Conservation (phyloP, 2,797 vertebrate genomes). For the Odontamblyopus rebecca region DNA sequence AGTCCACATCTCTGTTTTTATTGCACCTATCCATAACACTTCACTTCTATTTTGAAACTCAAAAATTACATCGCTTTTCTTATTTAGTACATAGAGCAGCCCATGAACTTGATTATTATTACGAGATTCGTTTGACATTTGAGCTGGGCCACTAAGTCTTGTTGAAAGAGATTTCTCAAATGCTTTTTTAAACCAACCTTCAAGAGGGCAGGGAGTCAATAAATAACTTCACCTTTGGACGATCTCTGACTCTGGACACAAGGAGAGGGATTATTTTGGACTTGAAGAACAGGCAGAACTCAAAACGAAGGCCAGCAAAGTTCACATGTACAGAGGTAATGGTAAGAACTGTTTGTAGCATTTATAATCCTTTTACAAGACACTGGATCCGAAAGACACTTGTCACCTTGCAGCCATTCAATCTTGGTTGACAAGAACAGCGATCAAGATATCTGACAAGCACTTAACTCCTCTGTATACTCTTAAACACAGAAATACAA, state of each 20-base stretch:
- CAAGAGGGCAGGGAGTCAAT: conserved; percentile 10
- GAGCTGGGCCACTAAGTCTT: conserved; percentile 16
- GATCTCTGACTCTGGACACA: conserved; percentile 12
- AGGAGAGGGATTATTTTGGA: conserved; percentile 15
- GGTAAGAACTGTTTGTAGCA: conserved; percentile 1
- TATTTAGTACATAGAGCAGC: neutral
- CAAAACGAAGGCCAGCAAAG: conserved; percentile 2
- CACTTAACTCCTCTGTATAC: neutral
- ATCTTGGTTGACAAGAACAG: conserved; percentile 63
- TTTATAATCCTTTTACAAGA: conserved; percentile 26
- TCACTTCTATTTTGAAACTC: conserved; percentile 1
- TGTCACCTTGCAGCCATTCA: conserved; percentile 61
- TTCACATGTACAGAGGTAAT: neutral
- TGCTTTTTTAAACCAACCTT: conserved; percentile 22
- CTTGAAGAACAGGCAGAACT: neutral
- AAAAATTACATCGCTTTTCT: neutral
- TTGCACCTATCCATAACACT: neutral
- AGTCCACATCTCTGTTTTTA: neutral
- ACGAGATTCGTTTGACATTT: conserved; percentile 22
- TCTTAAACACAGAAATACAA: too few relatives aligned
- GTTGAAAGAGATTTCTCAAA: conserved; percentile 15
- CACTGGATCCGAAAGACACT: conserved; percentile 41
- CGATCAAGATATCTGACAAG: neutral
- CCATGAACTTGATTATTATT: neutral
- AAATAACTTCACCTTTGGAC: conserved; percentile 32